phyloP scores from a whole-genome alignment of 2,113 vertebrate genomes.

The Australoheros scitulus region DNA sequence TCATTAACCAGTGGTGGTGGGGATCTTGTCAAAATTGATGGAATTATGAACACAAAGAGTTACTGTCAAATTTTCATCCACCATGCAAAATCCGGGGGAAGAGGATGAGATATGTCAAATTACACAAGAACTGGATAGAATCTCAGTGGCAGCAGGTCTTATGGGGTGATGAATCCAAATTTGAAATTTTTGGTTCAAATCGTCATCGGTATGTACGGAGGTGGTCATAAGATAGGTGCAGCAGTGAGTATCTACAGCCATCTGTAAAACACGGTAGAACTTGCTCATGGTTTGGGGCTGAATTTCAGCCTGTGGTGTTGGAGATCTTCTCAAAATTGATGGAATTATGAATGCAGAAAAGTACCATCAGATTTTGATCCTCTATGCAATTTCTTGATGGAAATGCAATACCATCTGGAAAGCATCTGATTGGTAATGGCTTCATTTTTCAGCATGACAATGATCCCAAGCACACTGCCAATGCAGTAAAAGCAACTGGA shows the following conservation, averaged over 20 bases:
- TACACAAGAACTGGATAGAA: background rate
- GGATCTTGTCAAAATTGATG: background rate
- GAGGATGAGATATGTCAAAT: too few relatives aligned
- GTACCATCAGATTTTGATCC: background rate
- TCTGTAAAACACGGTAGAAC: background rate
- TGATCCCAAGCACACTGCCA: too few relatives aligned
- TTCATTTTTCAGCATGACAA: too few relatives aligned
- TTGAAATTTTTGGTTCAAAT: background rate
- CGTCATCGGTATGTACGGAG: background rate
- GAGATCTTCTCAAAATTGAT: background rate
- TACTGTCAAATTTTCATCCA: background rate
- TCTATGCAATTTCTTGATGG: too few relatives aligned
- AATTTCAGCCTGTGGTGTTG: background rate
- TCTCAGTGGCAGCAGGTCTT: background rate
- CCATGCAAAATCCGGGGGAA: background rate
- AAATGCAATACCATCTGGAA: too few relatives aligned
- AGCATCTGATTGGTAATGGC: too few relatives aligned
- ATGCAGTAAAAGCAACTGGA: background rate
- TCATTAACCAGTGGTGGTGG: too few relatives aligned
- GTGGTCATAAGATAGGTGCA: background rate
- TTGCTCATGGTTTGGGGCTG: background rate
- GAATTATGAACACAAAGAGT: background rate
- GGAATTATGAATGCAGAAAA: background rate
- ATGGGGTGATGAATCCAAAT: background rate
- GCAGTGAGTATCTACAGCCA: background rate